Conservation (phyloP, 2,113 vertebrate genomes). For the Bathybates hornii region DNA sequence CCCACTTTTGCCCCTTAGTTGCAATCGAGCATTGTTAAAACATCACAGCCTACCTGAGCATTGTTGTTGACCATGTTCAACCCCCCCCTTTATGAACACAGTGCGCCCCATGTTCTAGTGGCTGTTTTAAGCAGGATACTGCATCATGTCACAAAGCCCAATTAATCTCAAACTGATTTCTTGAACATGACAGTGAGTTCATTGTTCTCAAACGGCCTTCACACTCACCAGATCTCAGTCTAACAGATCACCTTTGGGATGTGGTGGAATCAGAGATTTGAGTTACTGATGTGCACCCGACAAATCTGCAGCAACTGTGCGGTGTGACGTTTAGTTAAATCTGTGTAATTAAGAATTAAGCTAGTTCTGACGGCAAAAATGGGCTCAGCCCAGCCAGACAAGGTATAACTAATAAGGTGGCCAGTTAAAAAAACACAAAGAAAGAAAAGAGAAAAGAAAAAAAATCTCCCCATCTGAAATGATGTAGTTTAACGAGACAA, state of each 20-base stretch:
- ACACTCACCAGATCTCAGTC: not conserved
- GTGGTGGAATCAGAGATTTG: not conserved
- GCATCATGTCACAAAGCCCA: rapidly evolving
- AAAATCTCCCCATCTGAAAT: slow-evolving; percentile 14
- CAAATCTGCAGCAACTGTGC: not conserved
- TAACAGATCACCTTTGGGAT: not conserved
- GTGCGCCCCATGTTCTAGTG: not conserved
- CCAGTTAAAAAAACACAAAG: not conserved
- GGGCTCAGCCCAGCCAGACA: not conserved
- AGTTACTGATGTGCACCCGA: not conserved
- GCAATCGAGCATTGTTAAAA: not conserved
- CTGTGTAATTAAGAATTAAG: not conserved
- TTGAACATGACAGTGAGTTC: not conserved
- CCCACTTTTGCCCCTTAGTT: not conserved
- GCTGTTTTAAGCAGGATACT: not conserved
- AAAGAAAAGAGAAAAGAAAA: not conserved
- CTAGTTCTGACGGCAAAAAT: not conserved
- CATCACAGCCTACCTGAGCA: not conserved
- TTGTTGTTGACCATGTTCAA: not conserved
- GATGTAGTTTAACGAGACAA: slow-evolving; percentile 32
- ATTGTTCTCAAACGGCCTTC: not conserved
- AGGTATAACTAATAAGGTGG: not conserved
- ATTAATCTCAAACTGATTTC: not conserved
- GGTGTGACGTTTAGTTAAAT: not conserved
- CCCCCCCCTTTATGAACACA: not conserved